These are phyloP conservation scores for Apis laboriosa DNA, from an alignment of 1,140 invertebrate genomes.

Conservation along the genomic window DNA sequence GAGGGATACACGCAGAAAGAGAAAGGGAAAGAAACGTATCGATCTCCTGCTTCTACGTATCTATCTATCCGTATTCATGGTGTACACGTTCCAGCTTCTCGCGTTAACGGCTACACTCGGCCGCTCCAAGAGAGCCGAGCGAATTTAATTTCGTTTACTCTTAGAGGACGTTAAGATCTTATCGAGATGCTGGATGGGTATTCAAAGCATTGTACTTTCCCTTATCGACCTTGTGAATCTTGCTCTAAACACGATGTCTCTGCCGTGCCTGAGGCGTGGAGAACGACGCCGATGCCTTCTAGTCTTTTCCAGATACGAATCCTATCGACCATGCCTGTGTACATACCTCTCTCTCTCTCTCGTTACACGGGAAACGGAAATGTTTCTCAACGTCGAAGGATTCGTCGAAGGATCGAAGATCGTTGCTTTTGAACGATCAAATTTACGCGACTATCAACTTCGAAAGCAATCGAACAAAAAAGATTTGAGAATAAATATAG, in stretches of 20 bases:
- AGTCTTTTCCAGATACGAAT: conserved; percentile 62
- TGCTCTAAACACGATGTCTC: conserved; percentile 70
- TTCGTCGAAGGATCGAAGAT: conserved; percentile 12
- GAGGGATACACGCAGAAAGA: conserved; percentile 40
- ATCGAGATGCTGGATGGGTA: conserved; percentile 74
- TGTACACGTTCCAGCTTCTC: conserved; percentile 11
- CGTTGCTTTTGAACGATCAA: not conserved
- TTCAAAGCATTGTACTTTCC: conserved; percentile 73
- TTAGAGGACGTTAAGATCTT: conserved; percentile 74
- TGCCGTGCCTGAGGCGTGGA: conserved; percentile 62
- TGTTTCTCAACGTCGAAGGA: conserved; percentile 23
- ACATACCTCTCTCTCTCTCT: conserved; percentile 23
- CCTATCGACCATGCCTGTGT: conserved; percentile 61
- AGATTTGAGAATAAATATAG: too few species aligned
- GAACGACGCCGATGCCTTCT: conserved; percentile 48
- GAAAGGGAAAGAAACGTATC: conserved; percentile 67
- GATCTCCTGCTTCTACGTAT: conserved; percentile 61
- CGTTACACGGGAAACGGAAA: not conserved
- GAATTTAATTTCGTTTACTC: conserved; percentile 77
- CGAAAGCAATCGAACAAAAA: too few species aligned
- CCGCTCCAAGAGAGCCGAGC: conserved; percentile 35
- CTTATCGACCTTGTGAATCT: conserved; percentile 73
- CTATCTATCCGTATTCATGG: conserved; percentile 55
- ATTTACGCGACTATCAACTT: too few species aligned
- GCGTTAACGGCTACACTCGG: conserved; percentile 46